Conservation (phyloP, 2,797 vertebrate species). For the Tachyglossus aculeatus region DNA sequence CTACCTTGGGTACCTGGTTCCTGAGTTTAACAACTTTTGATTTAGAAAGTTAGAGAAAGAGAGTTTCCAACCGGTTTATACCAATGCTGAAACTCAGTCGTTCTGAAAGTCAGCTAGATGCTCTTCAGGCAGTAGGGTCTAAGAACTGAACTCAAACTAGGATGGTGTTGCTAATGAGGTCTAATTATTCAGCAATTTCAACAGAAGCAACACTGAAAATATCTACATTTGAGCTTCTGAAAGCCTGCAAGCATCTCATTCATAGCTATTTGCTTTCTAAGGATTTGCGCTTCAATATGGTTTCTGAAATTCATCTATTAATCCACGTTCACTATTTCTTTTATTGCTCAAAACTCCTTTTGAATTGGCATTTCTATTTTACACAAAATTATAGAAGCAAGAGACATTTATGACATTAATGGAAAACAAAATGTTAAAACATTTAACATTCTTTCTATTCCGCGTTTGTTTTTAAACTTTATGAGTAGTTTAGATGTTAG, state of each 20-base stretch:
- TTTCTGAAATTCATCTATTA: constrained; percentile 19
- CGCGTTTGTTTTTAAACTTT: constrained; percentile 51
- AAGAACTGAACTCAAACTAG: too few relatives aligned
- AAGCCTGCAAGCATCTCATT: constrained; percentile 6
- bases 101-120: too few relatives aligned
- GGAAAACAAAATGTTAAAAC: constrained; percentile 1
- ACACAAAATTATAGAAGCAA: constrained; percentile 12
- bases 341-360: constrained; percentile 26
- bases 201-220: constrained; percentile 2
- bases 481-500: constrained; percentile 45
- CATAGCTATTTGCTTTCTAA: constrained; percentile 12
- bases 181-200: constrained; percentile 1
- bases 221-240: neutral
- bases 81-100: too few relatives aligned
- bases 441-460: constrained; percentile 9
- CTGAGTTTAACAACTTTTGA: too few relatives aligned
- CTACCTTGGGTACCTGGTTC: too few relatives aligned
- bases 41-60: too few relatives aligned
- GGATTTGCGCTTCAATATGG: constrained; percentile 2
- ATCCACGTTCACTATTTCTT: constrained; percentile 11
- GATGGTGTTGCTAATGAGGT: too few relatives aligned
- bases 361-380: neutral
- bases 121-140: too few relatives aligned
- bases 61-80: too few relatives aligned
- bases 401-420: constrained; percentile 6